Base-by-base conservation (phyloP, 2,113 vertebrate species). In the Cynoglossus semilaevis region DNA sequence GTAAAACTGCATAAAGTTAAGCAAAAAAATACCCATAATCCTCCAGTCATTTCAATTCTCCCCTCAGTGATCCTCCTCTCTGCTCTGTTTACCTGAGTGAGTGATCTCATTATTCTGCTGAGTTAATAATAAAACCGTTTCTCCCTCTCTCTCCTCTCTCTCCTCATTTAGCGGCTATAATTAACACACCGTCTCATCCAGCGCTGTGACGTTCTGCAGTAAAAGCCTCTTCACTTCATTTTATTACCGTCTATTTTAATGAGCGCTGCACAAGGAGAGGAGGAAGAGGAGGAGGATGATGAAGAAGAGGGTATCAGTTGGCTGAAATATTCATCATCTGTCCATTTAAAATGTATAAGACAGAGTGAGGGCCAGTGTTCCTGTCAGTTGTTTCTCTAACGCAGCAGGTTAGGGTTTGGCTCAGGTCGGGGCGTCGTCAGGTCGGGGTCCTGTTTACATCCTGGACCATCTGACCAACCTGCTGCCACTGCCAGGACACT, bases 371-470 rank as follows among this genome's bases (percentile, higher is more conserved):
- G 10, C 11, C 14, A 11, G 38, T 45, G 8, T 58, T 18, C 15
- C 8, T 29, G 6, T 14, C 44, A n/a, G 22, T 36, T 22, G 17
- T 52, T 14, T 11, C 7, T 43, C 7, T 43, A 7, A n/a, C 38
- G 4, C 10, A 5, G 38, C 38, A 14, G 4, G 10, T 41, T 12
- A 41, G 5, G 4, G 14, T 41, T 41, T 41, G 38, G 11, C 38
- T 41, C 10, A 5, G 43, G n/a, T 43, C 41, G 3, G 41, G 12
- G 5, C 14, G 1, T 43, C 41, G 1, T 15, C 41, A 29, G 41
- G 67, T 67, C 15, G 10, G 17, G 1, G 58, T 76, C 64, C 63
- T 70, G 69, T 73, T 82, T 73, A 64, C 55, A 19, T 49, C 58
- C 1, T 5, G 37, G 1, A 15, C 75, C 75, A 82, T 70, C 79